Evolutionary conservation across 2,113 vertebrate species (phyloP).

Genomic region (Protobothrops mucrosquamatus): DNA sequence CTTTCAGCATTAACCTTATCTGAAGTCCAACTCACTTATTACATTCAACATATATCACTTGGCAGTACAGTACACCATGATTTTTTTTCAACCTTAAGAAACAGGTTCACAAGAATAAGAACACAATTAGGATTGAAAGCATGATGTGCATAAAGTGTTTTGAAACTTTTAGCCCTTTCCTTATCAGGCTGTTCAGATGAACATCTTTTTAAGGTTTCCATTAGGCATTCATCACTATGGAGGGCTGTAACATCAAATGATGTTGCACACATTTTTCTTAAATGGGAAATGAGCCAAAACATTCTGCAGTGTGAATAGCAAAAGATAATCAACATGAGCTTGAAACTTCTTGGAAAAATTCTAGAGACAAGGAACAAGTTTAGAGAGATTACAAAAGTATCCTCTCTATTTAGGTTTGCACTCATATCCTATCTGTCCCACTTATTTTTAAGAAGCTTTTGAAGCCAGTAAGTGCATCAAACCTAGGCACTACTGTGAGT

Average conservation of each 20-base stretch:
- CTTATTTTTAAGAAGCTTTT: not conserved
- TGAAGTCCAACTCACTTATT: not conserved
- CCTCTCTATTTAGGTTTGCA: not conserved
- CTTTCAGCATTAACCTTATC: not conserved
- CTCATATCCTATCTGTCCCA: not conserved
- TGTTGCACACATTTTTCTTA: not conserved
- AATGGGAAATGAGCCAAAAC: not conserved
- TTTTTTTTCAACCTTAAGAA: not conserved
- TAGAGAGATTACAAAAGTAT: not conserved
- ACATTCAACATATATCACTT: not conserved
- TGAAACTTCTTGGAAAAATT: not conserved
- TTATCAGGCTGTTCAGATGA: not conserved
- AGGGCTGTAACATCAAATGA: not conserved
- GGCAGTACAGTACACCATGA: not conserved
- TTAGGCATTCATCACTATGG: not conserved
- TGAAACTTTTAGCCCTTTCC: not conserved
- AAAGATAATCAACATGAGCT: not conserved
- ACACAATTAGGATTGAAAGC: not conserved
- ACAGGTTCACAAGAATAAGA: not conserved
- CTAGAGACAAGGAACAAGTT: not conserved
- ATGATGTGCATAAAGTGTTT: not conserved
- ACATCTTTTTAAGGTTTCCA: not conserved
- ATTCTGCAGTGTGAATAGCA: not conserved
- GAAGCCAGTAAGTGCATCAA: not conserved
- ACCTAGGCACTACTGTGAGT: not conserved